Evolutionary conservation across 2,113 vertebrate genomes (phyloP).

Genomic region (Nesogale talazaci): DNA sequence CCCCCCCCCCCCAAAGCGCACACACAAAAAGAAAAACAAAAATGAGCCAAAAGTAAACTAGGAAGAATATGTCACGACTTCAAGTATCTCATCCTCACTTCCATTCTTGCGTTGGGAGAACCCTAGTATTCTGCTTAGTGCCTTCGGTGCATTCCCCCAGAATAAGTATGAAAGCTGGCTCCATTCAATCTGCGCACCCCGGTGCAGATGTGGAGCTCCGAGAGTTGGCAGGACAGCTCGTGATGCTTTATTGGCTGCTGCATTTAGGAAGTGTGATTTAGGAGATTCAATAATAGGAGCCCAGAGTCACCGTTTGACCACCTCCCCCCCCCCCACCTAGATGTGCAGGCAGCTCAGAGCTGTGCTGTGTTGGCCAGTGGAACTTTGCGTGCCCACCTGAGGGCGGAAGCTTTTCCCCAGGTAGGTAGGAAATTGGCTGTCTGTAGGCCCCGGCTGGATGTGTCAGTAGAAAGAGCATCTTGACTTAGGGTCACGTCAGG

Average conservation of each 20-base stretch:
- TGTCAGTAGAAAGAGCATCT: not conserved
- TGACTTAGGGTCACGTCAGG: not conserved
- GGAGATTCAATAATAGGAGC: not conserved
- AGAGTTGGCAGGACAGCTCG: not conserved
- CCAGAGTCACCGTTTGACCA: not conserved
- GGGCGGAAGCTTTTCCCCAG: constrained; percentile 29
- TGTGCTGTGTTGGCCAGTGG: not conserved
- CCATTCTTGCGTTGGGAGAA: not conserved
- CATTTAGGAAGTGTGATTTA: not conserved
- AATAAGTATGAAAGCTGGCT: not conserved
- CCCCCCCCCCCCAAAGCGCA: not conserved
- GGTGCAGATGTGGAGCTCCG: not conserved
- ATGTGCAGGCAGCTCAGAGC: not conserved
- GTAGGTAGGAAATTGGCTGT: constrained; percentile 38
- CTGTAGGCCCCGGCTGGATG: not conserved
- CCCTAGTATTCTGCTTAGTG: not conserved
- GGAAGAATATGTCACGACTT: not conserved
- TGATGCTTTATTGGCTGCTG: constrained; percentile 53
- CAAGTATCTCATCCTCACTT: not conserved
- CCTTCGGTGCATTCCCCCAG: not conserved
- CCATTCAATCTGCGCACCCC: not conserved
- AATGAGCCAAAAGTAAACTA: not conserved
- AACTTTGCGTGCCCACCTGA: not conserved
- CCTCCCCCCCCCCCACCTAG: not conserved
- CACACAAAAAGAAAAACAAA: not conserved